Evolutionary conservation across 2,113 vertebrate species (phyloP).

Genomic region (Nestor notabilis): DNA sequence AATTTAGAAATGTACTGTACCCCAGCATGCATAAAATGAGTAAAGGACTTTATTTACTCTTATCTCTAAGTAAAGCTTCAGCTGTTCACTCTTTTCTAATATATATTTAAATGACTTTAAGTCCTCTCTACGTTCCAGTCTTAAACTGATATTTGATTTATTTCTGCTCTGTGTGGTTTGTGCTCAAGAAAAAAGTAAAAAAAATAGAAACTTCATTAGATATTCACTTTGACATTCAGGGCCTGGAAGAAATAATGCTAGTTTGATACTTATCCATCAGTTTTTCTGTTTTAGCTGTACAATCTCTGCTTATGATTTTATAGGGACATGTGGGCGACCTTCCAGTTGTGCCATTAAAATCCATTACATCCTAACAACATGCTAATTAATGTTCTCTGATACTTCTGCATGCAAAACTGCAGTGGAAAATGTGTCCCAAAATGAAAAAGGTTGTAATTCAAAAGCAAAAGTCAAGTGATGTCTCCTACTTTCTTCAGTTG

Average conservation of each 20-base stretch:
- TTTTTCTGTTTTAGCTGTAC: constrained; percentile 68
- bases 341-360: constrained; percentile 77
- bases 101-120: constrained; percentile 59
- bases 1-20: background rate
- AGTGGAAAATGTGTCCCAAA: background rate
- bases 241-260: constrained; percentile 76
- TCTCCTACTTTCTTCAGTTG: background rate
- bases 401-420: constrained; percentile 21
- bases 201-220: constrained; percentile 44
- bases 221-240: constrained; percentile 74
- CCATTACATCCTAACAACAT: constrained; percentile 68
- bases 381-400: constrained; percentile 72
- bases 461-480: background rate
- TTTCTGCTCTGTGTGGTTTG: constrained; percentile 43
- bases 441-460: constrained; percentile 14
- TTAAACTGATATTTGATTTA: constrained; percentile 68
- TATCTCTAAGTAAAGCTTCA: constrained; percentile 40
- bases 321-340: constrained; percentile 59
- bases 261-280: constrained; percentile 77
- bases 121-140: background rate
- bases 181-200: background rate
- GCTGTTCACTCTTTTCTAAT: constrained; percentile 46
- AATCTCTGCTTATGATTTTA: constrained; percentile 74
- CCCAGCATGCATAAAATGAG: constrained; percentile 14
- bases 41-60: constrained; percentile 49